These are phyloP conservation scores for Troilus luridus DNA, from an alignment of 2,888 invertebrate genomes.

Conservation along the genomic window DNA sequence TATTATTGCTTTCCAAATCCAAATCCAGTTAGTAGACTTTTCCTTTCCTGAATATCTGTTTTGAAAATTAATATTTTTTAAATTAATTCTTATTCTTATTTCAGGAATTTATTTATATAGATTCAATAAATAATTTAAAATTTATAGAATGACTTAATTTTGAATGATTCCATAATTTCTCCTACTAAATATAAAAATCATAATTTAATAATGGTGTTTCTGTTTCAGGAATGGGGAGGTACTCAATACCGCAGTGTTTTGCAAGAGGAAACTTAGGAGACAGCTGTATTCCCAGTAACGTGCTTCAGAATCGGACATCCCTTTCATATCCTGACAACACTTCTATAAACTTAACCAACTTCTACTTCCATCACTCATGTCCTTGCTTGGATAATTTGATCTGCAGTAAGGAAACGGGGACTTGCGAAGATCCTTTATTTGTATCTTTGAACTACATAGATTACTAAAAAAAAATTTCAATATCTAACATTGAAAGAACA, in stretches of 20 bases:
- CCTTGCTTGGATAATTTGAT: constrained; percentile 52
- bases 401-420: constrained; percentile 46
- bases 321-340: constrained; percentile 1
- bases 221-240: constrained; percentile 52
- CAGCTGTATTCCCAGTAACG: neutral
- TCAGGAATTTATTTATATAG: no score
- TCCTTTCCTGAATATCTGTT: no score
- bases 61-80: no score
- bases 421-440: constrained; percentile 49
- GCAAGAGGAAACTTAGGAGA: constrained; percentile 47
- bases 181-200: no score
- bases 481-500: neutral
- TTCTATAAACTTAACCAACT: neutral
- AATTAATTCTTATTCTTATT: no score
- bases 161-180: no score
- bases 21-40: no score
- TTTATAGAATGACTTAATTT: no score
- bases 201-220: neutral
- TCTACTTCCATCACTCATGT: constrained; percentile 53
- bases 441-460: constrained; percentile 57
- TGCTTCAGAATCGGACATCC: neutral
- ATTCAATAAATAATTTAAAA: no score
- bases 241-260: constrained; percentile 53
- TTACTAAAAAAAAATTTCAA: neutral
- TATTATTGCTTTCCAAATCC: no score